Base-by-base conservation (phyloP, 2,888 invertebrate species). In the Drosophila kuntzei region DNA sequence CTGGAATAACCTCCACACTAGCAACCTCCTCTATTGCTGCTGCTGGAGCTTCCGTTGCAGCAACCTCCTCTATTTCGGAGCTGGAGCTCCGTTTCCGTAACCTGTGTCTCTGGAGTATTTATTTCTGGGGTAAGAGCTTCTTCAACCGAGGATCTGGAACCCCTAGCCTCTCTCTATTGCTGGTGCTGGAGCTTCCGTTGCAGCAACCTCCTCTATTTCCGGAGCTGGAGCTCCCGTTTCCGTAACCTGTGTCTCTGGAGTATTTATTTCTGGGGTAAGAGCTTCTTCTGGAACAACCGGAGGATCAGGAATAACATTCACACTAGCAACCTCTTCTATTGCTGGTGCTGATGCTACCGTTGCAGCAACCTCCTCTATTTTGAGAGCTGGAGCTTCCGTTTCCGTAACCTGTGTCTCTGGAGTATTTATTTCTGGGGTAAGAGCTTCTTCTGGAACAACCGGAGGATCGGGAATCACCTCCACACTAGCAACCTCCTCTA, bases 21-120 rank as follows among this genome's bases (percentile, higher is more conserved):
- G 60, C 41, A 12, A n/a, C 9, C 16, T 32, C 43, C 18, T 58
- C 49, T 20, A 8, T 1, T 55, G 32, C 20, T 51, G 55, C 5
- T 9, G n/a, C 47, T 8, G 20, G 22, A 12, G 18, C 14, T 8
- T 51, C 47, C 1, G n/a, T 22, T 4, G 9, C 0, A 12, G 18
- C 20, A 41, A 20, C 29, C 12, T 18, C 27, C 11, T 36, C 12
- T n/a, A n/a, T n/a, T n/a, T n/a, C n/a, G 50, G 12, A 6, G n/a
- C 47, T 11, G 20, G 16, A n/a, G 18, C 12, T 8, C 46, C 47
- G 0, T 29, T 2, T 12, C 0, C 8, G 18, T 50, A 43, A 32
- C 9, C 16, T 14, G n/a, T 25, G 11, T 18, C 0, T 25, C 14
- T 25, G 18, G 4, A 14, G 0, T 4, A 8, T 49, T 44, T 14